Base-by-base conservation (phyloP, 1,140 invertebrate genomes). In the Cecropterus lyciades region DNA sequence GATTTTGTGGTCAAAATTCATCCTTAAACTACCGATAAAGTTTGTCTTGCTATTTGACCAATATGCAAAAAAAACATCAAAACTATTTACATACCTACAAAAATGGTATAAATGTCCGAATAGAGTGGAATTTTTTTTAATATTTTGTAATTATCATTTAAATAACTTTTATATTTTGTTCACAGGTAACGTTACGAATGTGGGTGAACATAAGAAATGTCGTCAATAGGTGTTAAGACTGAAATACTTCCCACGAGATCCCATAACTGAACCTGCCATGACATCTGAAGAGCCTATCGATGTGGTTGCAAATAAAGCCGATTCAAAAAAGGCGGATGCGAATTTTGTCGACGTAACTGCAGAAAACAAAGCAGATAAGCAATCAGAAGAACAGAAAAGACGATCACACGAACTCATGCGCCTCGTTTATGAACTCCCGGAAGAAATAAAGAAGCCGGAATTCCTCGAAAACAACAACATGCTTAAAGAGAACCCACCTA, bases 381-480 rank as follows among this genome's bases (percentile, higher is more conserved):
- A 77, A 16, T 69, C 70, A 10, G 76, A 82, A 17, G 75, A 85
- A 56, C 65, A 78, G 24, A 84, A 82, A 80, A 69, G 72, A 63
- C 72, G 78, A 11, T 86, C 91, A n/a, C 82, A 90, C 30, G 91
- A 93, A 66, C 81, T 93, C n/a, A 91, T 93, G 84, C 81, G 88
- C 49, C 69, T 92, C 27, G 89, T 92, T 0, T 93, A 93, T 56
- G 92, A 93, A 71, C 67, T 92, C 52, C 92, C 91, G 10, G 84
- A 83, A 53, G 89, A 92, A 14, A 71, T 84, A 65, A 76, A 67
- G 52, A 84, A 48, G 65, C 72, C 65, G 48, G 73, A 72, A 40
- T 60, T 73, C 53, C 72, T 70, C 27, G 82, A 84, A 73, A 87
- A 87, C 40, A 86, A 83, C 75, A 88, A 86, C 48, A 89, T 91